A percentile compares a stretch with the other conserved stretches of the same genome.
Evolutionary conservation across 2,888 invertebrate genomes (phyloP).

Genomic region (Odontocolon sp.): DNA sequence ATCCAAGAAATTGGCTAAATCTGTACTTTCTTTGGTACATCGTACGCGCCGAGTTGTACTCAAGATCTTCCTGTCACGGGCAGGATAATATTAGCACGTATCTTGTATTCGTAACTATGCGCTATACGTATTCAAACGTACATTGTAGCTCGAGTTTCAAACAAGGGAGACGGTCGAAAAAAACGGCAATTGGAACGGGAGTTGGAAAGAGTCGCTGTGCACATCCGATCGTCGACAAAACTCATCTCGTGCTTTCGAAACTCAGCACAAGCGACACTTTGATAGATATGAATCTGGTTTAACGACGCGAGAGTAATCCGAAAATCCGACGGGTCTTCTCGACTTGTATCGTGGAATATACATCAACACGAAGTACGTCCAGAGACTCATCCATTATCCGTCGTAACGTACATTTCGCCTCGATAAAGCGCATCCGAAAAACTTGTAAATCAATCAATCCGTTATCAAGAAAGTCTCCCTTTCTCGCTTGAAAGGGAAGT

Average conservation of each 20-base stretch:
- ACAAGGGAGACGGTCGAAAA: slow-evolving; percentile 4
- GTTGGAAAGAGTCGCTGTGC: slow-evolving; percentile 11
- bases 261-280: slow-evolving; percentile 41
- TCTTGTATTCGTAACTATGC: background rate
- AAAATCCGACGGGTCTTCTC: slow-evolving; percentile 21
- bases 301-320: slow-evolving; percentile 51
- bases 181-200: background rate
- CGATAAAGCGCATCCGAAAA: slow-evolving; percentile 51
- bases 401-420: slow-evolving; percentile 48
- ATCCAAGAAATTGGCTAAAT: slow-evolving; percentile 58
- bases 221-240: background rate
- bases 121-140: background rate
- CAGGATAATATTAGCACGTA: slow-evolving; percentile 34
- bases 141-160: background rate
- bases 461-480: slow-evolving; percentile 45
- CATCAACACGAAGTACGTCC: background rate
- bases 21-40: slow-evolving; percentile 38
- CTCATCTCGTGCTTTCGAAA: background rate
- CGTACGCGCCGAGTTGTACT: background rate
- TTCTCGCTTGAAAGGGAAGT: slow-evolving; percentile 46
- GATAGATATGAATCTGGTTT: slow-evolving; percentile 49
- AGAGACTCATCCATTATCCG: slow-evolving; percentile 55
- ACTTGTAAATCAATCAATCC: slow-evolving; percentile 61
- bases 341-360: background rate
- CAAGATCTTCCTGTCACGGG: slow-evolving; percentile 41